Percentiles rank a stretch among this genome's conserved stretches.
These are phyloP conservation scores for Ariolimax columbianus DNA, from an alignment of 2,888 invertebrate species.

Conservation along the genomic window DNA sequence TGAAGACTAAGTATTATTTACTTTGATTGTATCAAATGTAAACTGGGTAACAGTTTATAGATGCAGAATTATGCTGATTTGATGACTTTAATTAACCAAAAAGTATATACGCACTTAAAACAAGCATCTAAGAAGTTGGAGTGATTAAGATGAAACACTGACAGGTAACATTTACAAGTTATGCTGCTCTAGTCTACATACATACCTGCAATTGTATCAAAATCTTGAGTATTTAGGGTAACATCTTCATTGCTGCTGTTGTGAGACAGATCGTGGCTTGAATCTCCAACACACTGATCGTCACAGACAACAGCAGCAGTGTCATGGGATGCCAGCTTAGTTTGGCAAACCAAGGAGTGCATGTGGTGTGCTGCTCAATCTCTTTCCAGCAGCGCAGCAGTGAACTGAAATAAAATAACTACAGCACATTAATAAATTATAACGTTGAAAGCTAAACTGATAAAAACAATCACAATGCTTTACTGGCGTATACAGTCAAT, in stretches of 20 bases:
- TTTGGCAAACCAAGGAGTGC: conserved; percentile 30
- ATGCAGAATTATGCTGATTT: no score
- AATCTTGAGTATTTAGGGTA: conserved; percentile 9
- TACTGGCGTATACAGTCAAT: background rate
- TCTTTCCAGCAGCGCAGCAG: background rate
- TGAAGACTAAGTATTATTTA: no score
- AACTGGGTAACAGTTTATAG: no score
- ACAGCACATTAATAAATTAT: background rate
- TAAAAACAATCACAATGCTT: background rate
- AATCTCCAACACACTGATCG: background rate
- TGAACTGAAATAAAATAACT: background rate
- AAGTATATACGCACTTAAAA: no score
- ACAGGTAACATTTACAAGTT: no score
- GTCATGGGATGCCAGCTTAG: conserved; percentile 32
- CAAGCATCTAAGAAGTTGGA: no score
- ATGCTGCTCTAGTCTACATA: no score
- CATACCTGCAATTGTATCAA: conserved; percentile 41
- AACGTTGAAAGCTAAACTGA: background rate
- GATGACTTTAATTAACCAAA: no score
- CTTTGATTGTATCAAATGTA: no score
- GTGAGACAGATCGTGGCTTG: background rate
- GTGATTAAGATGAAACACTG: no score
- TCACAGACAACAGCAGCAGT: background rate
- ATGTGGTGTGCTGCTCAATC: conserved; percentile 16
- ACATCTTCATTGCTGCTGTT: conserved; percentile 18